Evolutionary conservation across 1,140 invertebrate species (phyloP), one percentile per base, ranked within the genome.

Genomic region (Andrena cerasifolii): DNA sequence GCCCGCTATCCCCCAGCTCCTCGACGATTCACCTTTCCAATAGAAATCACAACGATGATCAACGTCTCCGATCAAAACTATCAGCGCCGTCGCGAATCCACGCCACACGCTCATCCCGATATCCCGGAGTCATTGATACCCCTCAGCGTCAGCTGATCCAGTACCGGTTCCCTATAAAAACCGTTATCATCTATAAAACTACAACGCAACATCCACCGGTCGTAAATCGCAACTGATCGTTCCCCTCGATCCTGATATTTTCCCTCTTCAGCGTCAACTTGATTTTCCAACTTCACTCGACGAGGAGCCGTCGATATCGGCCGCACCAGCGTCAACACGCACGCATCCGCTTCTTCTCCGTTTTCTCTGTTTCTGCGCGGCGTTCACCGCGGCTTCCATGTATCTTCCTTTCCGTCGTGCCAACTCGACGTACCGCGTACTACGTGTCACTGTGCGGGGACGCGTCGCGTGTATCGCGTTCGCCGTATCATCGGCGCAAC

Each of bases 351-450:
- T 14, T n/a, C 45, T 53, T 5, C 33, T 61, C 40, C 2, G 18
- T 74, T 54, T 74, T 63, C 49, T 65, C 33, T 54, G 24, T 65
- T 66, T 74, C 43, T 31, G n/a, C 14, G 2, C 6, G 4, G 6
- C 28, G 31, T 40, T 21, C 21, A 24, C 36, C 10, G n/a, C 45
- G 61, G 33, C 47, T 73, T 54, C 65, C 45, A 65, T 65, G 66
- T 73, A 65, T 54, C 47, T 43, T 1, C 24, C 47, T n/a, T 54
- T 74, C 49, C 4, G 26, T 66, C 59, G 33, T 31, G 47, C 47
- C 47, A 53, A 74, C 33, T 53, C 54, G 71, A 74, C 47, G n/a
- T 21, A 65, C 61, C 36, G 36, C 8, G 33, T 33, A 72, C 36
- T 51, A 63, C 18, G 24, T 47, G 59, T 73, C 59, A 63, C 47